Evolutionary conservation across 2,797 vertebrate species (phyloP).

Genomic region (Xerus rutilus): DNA sequence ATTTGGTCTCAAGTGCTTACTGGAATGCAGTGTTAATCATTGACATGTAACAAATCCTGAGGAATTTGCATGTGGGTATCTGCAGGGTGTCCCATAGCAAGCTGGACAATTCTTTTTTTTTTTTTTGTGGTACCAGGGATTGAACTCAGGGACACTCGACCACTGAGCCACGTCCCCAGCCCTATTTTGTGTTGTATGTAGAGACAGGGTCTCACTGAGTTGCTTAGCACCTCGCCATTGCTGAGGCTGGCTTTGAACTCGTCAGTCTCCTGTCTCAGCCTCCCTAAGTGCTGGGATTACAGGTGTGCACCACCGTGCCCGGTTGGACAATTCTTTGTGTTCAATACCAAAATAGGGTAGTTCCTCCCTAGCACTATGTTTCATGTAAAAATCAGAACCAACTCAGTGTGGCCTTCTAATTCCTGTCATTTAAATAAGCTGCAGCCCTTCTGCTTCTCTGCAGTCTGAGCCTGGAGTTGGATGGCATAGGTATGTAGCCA

Average conservation of each 20-base stretch:
- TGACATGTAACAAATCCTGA: neutral
- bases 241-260: too few relatives aligned
- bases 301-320: too few relatives aligned
- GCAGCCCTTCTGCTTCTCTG: neutral
- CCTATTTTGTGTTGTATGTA: too few relatives aligned
- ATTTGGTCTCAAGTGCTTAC: slow-evolving; percentile 16
- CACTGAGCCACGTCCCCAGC: too few relatives aligned
- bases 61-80: neutral
- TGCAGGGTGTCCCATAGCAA: neutral
- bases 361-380: neutral
- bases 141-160: too few relatives aligned
- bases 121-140: too few relatives aligned
- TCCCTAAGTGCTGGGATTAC: too few relatives aligned
- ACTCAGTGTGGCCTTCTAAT: neutral
- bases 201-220: too few relatives aligned
- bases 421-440: neutral
- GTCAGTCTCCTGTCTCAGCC: too few relatives aligned
- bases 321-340: neutral
- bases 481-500: neutral
- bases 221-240: too few relatives aligned
- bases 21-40: neutral
- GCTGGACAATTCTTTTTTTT: neutral
- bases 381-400: slow-evolving; percentile 29
- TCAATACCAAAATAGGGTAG: neutral
- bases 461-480: slow-evolving; percentile 29